Conservation (phyloP, 2,113 vertebrate genomes). For the Rhinogobius similis region DNA sequence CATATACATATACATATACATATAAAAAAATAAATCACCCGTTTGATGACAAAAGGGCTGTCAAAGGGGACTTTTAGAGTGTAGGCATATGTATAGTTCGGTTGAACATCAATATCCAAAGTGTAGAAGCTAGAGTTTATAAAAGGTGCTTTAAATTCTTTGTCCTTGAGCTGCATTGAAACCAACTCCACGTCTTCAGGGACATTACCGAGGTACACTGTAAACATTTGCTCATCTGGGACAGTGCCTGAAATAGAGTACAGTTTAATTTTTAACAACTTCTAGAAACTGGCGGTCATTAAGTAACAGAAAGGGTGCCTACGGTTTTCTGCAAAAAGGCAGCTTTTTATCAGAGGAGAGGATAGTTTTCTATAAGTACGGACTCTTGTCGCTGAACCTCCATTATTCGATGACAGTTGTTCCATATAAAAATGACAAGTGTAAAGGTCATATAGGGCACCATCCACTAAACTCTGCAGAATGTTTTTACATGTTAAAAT, state of each 20-base stretch:
- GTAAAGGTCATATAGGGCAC: slow-evolving; percentile 48
- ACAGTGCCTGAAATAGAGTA: slow-evolving; percentile 2
- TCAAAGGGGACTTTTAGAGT: slow-evolving; percentile 60
- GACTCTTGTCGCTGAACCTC: slow-evolving; percentile 22
- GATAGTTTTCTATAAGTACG: slow-evolving; percentile 27
- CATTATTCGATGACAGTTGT: slow-evolving; percentile 28
- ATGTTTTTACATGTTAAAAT: not conserved
- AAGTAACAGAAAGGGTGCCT: not conserved
- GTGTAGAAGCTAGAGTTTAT: not conserved
- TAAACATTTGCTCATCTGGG: slow-evolving; percentile 43
- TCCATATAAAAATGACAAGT: slow-evolving; percentile 56
- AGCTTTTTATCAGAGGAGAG: slow-evolving; percentile 38
- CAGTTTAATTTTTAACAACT: not conserved
- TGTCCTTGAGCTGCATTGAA: slow-evolving; percentile 53
- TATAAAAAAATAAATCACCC: too few species aligned
- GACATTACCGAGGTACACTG: slow-evolving; percentile 49
- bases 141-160: not conserved
- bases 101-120: slow-evolving; percentile 4
- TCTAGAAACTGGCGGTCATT: not conserved
- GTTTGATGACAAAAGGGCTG: slow-evolving; percentile 30
- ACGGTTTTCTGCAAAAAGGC: slow-evolving; percentile 26
- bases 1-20: too few species aligned
- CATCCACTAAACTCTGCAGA: slow-evolving; percentile 52
- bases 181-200: slow-evolving; percentile 54
- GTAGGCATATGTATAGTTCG: slow-evolving; percentile 49